phyloP scores from a whole-genome alignment of 2,113 vertebrate species.

The Brachypodius melanocephalos region DNA sequence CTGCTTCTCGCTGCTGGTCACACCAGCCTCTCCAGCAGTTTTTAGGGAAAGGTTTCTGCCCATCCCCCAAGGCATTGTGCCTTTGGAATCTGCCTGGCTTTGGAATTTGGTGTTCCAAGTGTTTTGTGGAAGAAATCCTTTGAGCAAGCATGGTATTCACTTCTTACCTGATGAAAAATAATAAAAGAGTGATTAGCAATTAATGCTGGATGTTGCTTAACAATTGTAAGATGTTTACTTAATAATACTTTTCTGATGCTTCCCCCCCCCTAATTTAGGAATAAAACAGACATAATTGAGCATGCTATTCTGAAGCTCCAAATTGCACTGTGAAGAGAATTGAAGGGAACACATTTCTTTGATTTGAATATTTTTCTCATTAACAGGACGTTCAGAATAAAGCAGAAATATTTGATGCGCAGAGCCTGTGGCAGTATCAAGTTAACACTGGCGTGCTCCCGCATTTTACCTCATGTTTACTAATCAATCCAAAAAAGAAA shows the following conservation, averaged over 20 bases:
- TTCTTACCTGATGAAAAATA: not conserved
- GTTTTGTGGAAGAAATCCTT: not conserved
- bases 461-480: conserved; percentile 45
- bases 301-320: conserved; percentile 2
- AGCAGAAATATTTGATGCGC: conserved; percentile 43
- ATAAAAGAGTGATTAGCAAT: conserved; percentile 16
- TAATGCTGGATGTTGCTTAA: conserved; percentile 36
- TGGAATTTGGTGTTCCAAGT: not conserved
- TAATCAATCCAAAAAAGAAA: conserved; percentile 54
- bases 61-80: fast-evolving
- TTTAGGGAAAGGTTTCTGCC: not conserved
- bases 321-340: conserved; percentile 33
- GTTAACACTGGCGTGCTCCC: not conserved
- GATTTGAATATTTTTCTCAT: conserved; percentile 66
- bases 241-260: not conserved
- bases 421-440: conserved; percentile 32
- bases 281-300: conserved; percentile 35
- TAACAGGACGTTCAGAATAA: conserved; percentile 47
- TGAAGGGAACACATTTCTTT: conserved; percentile 27
- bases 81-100: not conserved
- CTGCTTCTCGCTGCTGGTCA: not conserved
- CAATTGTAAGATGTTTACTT: not conserved
- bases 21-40: not conserved
- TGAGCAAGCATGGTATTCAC: not conserved
- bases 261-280: not conserved